Evolutionary conservation across 2,888 invertebrate genomes (phyloP), one percentile per base, ranked within the genome.

Genomic region (Eristalis arbustorum): DNA sequence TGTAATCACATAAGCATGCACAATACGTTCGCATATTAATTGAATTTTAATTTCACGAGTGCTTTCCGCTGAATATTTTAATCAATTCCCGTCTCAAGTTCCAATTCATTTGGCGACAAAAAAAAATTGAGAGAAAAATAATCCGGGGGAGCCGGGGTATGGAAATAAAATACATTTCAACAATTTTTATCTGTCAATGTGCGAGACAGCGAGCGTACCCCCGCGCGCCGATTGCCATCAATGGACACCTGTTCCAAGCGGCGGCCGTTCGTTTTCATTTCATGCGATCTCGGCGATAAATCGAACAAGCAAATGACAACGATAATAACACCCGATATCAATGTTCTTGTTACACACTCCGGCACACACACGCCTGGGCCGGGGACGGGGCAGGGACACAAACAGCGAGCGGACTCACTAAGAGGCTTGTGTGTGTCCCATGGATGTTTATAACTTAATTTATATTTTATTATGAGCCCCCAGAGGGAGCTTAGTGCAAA

Each of bases 401-500:
- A 5, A 31, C 6, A 8, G 31, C 1, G 31, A 31, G 31, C 31
- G 6, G 31, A 31, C 31, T 31, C 31, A 18, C 49, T 49, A 18
- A 49, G 49, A 18, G 49, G 49, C 49, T 49, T 49, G 18, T 49
- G 42, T 14, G 49, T 18, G 49, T 49, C 49, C 49, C 18, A 18
- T 6, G 66, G 77, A 66, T 85, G 85, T 82, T 85, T 85, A 82
- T 82, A 82, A 85, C 85, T 85, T 85, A 85, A 85, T 85, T 85
- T 85, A 74, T 85, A 82, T 85, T 82, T 82, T 85, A 85, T 85
- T 85, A 85, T 77, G 81, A 77, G 69, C 40, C 77, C 82, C 82
- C 76, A 23, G 34, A 69, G 76, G 76, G 40, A 61, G 68, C 49
- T 49, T 49, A 49, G 49, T 61, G 57, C 67, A 14, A 37, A 40